Conservation (phyloP, 2,888 invertebrate species). For the Shargacucullia verbasci region DNA sequence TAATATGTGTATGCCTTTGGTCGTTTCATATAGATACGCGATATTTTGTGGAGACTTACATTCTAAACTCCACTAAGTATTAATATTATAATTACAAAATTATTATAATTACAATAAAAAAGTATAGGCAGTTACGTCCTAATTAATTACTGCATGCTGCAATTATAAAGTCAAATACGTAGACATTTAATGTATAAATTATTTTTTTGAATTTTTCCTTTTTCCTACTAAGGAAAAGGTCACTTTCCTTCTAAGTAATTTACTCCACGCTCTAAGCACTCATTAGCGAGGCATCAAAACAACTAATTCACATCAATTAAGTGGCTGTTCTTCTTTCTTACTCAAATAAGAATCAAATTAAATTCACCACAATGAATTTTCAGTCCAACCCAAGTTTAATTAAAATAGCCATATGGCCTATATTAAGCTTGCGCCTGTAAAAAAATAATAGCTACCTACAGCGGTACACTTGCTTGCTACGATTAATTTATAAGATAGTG, state of each 20-base stretch:
- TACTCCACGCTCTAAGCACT: background rate
- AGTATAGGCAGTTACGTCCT: too few relatives aligned
- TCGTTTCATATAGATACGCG: slow-evolving; percentile 12
- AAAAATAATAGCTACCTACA: slow-evolving; percentile 45
- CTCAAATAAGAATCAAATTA: slow-evolving; percentile 9
- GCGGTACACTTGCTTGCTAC: slow-evolving; percentile 38
- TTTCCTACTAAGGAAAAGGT: too few relatives aligned
- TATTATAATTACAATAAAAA: too few relatives aligned
- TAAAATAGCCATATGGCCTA: background rate
- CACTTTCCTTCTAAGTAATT: too few relatives aligned
- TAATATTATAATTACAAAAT: too few relatives aligned
- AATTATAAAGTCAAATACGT: too few relatives aligned
- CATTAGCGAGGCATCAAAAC: background rate
- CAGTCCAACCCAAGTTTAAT: background rate
- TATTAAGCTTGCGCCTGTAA: slow-evolving; percentile 37
- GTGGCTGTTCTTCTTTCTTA: slow-evolving; percentile 1
- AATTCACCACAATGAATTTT: slow-evolving; percentile 18
- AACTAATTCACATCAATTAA: background rate
- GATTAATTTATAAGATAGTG: slow-evolving; percentile 54
- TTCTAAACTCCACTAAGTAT: too few relatives aligned
- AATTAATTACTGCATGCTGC: too few relatives aligned
- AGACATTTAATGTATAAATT: too few relatives aligned
- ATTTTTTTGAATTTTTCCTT: too few relatives aligned
- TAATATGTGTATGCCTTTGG: slow-evolving; percentile 23
- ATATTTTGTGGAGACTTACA: too few relatives aligned